Base-by-base conservation (phyloP, 2,797 vertebrate genomes). In the Poecilia gillii region DNA sequence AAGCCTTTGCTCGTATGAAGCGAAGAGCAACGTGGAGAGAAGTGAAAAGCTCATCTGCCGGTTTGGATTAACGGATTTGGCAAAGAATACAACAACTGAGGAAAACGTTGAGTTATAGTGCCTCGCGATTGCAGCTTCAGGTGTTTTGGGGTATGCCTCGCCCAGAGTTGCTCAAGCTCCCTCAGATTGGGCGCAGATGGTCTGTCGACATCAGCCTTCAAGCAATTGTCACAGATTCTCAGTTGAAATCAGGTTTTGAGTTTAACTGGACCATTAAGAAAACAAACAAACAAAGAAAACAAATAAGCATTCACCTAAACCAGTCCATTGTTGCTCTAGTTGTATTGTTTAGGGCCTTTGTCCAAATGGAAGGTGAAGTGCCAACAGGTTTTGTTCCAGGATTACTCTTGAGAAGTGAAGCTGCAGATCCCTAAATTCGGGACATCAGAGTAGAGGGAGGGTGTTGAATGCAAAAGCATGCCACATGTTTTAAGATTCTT, bases 1-100 rank as follows among this genome's bases (percentile, higher is more conserved):
- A 87, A 86, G 73, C 77, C 14, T 41, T 41, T 68, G 36, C 43
- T 79, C 18, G 41, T 72, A 36, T 55, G 47, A 53, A 73, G 41
- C 25, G 23, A 46, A 6, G 14, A 46, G 13, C 13, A 18, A 46
- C 5, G 14, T 18, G 0, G 39, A 33, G 43, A 25, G 4, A 1
- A 46, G 28, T 14, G 13, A 28, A 45, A 70, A 43, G 9, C 39
- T 71, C 25, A 28, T 72, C 41, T 72, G 41, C 41, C 25, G 5
- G 68, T 46, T 72, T 43, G 23, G n/a, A 2, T 72, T 72, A 72
- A 72, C 12, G 5, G 13, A 28, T 71, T n/a, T 43, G 41, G 68
- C 64, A 41, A 68, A 25, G 20, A 41, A 41, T 25, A 41, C 64
- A 68, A 39, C 33, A 43, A 28, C 68, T 7, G 68, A 72, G 28